phyloP scores from a whole-genome alignment of 2,113 vertebrate species.

The Caretta caretta region DNA sequence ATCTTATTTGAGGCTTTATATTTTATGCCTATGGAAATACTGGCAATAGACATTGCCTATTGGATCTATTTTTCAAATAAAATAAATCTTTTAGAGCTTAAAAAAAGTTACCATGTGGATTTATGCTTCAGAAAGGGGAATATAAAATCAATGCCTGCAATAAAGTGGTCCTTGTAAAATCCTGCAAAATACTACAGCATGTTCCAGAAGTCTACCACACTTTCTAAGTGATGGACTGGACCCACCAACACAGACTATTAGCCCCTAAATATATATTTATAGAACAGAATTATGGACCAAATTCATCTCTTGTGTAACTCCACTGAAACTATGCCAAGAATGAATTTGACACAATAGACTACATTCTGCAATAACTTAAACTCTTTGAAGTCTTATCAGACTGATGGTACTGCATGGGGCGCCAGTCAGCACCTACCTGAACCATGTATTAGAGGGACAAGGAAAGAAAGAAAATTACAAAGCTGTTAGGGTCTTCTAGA shows the following conservation, averaged over 20 bases:
- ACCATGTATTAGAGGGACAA: neutral
- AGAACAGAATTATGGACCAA: neutral
- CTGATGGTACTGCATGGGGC: neutral
- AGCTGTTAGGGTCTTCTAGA: neutral
- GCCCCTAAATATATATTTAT: neutral
- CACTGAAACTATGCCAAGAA: neutral
- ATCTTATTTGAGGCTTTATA: neutral
- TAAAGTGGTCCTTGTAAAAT: neutral
- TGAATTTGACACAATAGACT: neutral
- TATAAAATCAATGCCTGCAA: neutral
- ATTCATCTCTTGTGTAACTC: neutral
- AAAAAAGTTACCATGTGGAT: neutral
- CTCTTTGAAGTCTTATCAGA: neutral
- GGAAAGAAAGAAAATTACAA: neutral
- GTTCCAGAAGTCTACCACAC: neutral
- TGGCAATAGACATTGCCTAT: neutral
- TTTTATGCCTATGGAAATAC: neutral
- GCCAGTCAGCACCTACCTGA: neutral
- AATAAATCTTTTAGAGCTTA: neutral
- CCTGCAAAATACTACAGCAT: neutral
- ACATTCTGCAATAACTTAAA: neutral
- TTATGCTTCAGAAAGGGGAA: neutral
- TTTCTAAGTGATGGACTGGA: neutral
- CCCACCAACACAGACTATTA: rapidly evolving
- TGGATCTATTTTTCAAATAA: neutral